Conservation (phyloP, 2,797 vertebrate genomes). For the Siniperca scherzeri region DNA sequence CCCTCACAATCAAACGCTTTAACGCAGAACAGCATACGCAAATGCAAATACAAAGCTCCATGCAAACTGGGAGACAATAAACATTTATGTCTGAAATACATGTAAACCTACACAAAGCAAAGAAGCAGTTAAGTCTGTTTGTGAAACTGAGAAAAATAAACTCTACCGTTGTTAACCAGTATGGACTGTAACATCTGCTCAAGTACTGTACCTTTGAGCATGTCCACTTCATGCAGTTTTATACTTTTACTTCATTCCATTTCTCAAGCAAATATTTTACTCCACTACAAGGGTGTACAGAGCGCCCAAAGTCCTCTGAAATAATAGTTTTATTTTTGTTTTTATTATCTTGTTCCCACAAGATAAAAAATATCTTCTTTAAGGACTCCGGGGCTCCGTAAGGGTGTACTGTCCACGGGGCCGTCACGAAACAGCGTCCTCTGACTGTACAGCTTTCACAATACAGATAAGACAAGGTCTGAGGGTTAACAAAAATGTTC, state of each 20-base stretch:
- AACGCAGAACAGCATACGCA: conserved; percentile 48
- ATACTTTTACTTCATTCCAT: not conserved
- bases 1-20: conserved; percentile 39
- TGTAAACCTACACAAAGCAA: not conserved
- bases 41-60: conserved; percentile 24
- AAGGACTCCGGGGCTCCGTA: no score
- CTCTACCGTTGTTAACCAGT: not conserved
- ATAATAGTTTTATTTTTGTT: not conserved
- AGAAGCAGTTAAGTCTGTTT: not conserved
- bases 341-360: not conserved
- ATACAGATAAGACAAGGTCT: not conserved
- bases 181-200: not conserved
- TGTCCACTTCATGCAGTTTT: not conserved
- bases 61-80: conserved; percentile 27
- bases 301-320: not conserved
- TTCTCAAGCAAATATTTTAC: not conserved
- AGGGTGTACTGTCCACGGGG: not conserved
- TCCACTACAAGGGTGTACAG: not conserved
- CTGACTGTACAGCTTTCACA: not conserved
- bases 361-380: not conserved
- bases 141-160: not conserved
- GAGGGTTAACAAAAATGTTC: no score
- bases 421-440: not conserved
- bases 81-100: not conserved
- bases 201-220: not conserved